Conservation (phyloP, 2,113 vertebrate genomes). For the Tympanuchus pallidicinctus region DNA sequence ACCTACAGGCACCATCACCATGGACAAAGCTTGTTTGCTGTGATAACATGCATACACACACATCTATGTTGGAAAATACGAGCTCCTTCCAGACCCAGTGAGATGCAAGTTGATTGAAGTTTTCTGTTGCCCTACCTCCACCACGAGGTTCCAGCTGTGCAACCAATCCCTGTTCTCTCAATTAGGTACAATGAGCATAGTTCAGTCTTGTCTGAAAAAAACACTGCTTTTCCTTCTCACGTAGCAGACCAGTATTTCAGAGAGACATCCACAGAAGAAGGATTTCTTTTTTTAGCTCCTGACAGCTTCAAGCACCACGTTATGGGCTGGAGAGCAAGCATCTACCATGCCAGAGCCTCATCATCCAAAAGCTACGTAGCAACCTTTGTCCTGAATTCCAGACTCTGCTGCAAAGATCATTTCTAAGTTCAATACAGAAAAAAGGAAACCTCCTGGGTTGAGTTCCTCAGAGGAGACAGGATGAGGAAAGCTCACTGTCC, state of each 20-base stretch:
- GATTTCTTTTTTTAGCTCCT: neutral
- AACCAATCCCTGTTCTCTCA: neutral
- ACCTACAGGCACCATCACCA: neutral
- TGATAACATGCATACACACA: accelerated
- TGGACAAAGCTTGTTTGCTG: neutral
- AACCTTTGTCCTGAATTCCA: neutral
- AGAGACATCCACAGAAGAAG: neutral
- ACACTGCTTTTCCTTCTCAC: neutral
- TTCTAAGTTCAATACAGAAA: neutral
- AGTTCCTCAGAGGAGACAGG: neutral
- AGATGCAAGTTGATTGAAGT: neutral
- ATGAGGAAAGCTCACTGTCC: neutral
- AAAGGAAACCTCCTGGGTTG: neutral
- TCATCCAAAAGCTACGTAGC: accelerated
- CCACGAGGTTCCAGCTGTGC: neutral
- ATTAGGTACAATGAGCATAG: neutral
- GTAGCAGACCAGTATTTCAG: neutral
- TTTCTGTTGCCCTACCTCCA: neutral
- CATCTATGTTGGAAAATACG: neutral
- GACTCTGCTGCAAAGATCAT: neutral
- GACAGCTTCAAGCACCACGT: neutral
- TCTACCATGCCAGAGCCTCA: neutral
- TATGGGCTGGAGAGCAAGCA: neutral
- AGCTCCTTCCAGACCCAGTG: neutral
- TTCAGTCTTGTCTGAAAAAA: neutral